Percentiles rank a stretch among this genome's conserved stretches.
phyloP scores from a whole-genome alignment of 2,797 vertebrate genomes.

The Etheostoma nigrum region DNA sequence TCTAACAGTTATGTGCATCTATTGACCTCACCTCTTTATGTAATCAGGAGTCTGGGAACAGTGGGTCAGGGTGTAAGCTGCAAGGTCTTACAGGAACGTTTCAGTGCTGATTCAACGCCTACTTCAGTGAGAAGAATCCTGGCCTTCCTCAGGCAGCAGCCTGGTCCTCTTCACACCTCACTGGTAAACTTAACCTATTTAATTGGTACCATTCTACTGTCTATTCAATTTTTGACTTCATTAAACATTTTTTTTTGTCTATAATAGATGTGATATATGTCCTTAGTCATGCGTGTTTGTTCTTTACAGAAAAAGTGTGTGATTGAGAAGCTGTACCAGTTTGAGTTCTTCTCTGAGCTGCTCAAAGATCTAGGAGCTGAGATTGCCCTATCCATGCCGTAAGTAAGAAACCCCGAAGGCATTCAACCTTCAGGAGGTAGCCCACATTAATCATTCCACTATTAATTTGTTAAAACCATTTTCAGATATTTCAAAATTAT shows the following conservation, averaged over 20 bases:
- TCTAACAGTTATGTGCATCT: not conserved
- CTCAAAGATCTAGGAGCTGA: slow-evolving; percentile 80
- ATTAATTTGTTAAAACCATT: not conserved
- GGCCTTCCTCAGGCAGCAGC: slow-evolving; percentile 77
- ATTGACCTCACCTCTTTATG: slow-evolving; percentile 14
- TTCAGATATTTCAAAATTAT: not conserved
- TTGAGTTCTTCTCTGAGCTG: slow-evolving; percentile 80
- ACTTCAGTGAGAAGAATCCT: slow-evolving; percentile 69
- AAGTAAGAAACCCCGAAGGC: slow-evolving; percentile 60
- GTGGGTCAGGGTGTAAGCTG: slow-evolving; percentile 82
- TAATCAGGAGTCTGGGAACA: slow-evolving; percentile 79
- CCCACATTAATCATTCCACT: not conserved
- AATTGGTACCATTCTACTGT: not conserved
- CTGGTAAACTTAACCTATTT: slow-evolving; percentile 73
- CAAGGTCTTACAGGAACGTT: slow-evolving; percentile 52
- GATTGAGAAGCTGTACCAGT: slow-evolving; percentile 75
- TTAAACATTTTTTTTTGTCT: not conserved
- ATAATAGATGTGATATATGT: not conserved
- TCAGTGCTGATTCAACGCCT: slow-evolving; percentile 43
- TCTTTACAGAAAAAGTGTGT: slow-evolving; percentile 84
- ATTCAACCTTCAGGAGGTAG: too few relatives aligned
- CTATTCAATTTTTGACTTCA: not conserved
- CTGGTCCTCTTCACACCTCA: slow-evolving; percentile 79
- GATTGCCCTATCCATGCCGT: slow-evolving; percentile 84
- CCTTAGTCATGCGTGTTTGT: slow-evolving; percentile 10